These are phyloP conservation scores for Atrina japonica DNA, from an alignment of 2,888 invertebrate genomes.

Conservation along the genomic window DNA sequence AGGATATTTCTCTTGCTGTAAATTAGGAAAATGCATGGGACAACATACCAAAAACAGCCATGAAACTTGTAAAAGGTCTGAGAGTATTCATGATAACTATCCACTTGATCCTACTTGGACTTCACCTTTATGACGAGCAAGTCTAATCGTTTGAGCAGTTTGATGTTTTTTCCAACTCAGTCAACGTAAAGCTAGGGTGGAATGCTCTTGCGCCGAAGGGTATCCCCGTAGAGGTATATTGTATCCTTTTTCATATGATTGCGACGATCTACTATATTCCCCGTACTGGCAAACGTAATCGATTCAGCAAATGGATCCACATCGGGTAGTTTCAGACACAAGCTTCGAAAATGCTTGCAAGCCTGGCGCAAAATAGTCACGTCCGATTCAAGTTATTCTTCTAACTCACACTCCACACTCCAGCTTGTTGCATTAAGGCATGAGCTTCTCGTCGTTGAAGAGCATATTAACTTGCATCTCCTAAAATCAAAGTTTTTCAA, in stretches of 20 bases:
- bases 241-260: not conserved
- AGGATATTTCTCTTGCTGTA: not conserved
- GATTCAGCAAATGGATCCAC: conserved; percentile 6
- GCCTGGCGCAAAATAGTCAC: conserved; percentile 12
- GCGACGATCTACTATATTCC: conserved; percentile 7
- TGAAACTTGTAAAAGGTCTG: conserved; percentile 8
- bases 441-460: too few relatives aligned
- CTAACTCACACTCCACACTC: too few relatives aligned
- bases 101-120: conserved; percentile 2
- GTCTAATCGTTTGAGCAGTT: not conserved
- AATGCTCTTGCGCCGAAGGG: not conserved
- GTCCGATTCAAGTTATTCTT: not conserved
- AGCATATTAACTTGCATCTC: too few relatives aligned
- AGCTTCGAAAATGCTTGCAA: conserved; percentile 1
- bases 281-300: conserved; percentile 2
- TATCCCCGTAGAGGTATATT: conserved; percentile 7
- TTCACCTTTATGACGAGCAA: conserved; percentile 10
- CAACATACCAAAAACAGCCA: conserved; percentile 12
- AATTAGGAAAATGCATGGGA: not conserved
- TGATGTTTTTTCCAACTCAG: conserved; percentile 1
- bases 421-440: too few relatives aligned
- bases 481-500: too few relatives aligned
- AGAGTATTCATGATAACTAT: conserved; percentile 1
- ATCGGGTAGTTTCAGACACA: not conserved
- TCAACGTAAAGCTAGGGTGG: conserved; percentile 1